Evolutionary conservation across 2,113 vertebrate genomes (phyloP), one percentile per base, ranked within the genome.

Genomic region (Columba livia): DNA sequence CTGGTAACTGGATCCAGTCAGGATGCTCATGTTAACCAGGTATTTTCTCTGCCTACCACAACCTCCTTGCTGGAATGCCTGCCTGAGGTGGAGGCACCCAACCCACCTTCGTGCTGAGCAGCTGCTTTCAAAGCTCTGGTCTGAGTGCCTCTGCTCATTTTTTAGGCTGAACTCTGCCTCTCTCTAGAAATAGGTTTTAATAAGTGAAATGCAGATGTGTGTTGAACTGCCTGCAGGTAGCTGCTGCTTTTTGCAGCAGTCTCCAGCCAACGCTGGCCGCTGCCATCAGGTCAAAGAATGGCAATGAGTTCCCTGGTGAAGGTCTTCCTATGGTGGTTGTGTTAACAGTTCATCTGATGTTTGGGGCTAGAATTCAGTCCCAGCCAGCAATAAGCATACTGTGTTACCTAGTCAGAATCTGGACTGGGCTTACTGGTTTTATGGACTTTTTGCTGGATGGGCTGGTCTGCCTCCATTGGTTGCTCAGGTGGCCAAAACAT

Each of bases 31-130:
- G 50, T 19, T 5, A 16, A 36, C 64, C 47, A 12, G 0, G 1
- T 25, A 4, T 67, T 67, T 72, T 44, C 65, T 78, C 47, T 94
- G 48, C 40, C 32, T 24, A 28, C 72, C 53, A 4, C 74, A 75
- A 6, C 62, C 77, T 62, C 3, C 1, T 18, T 11, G 48, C 18
- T 69, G 48, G 56, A 66, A 62, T 29, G 61, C 23, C 58, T 14
- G 66, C 25, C 38, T 2, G 29, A 12, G 65, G 62, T 1, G 4
- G 62, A 25, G 58, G 44, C 24, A 18, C 62, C 42, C 29, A 44
- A 1, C 61, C 54, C 2, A 0, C 17, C 57, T 51, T 34, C 3
- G 3, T 0, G 1, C 18, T 28, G 32, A 38, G 28, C 26, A 2
- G 34, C 18, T 15, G 62, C 34, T 53, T 53, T 70, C 51, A 60